Base-by-base conservation (phyloP, 1,140 invertebrate genomes). In the Meloidogyne hapla region DNA sequence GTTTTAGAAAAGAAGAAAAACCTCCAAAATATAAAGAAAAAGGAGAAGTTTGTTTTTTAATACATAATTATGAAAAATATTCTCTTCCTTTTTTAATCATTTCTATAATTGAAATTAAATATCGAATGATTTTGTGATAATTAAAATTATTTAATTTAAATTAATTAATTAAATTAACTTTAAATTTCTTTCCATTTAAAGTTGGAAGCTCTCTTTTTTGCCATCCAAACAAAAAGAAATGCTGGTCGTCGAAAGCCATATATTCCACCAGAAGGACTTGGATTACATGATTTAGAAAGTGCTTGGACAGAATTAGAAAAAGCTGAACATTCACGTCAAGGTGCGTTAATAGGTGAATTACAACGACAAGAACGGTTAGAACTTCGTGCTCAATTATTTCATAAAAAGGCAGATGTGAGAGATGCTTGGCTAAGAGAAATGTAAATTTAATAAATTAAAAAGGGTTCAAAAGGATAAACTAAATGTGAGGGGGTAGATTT, bases 1-100 rank as follows among this genome's bases (percentile, higher is more conserved):
- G 95, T 83, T 99, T 98, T 88, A 90, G 95, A 81, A 98, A 94
- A 0, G 91, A 94, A 25, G 96, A 98, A 88, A 98, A 99, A 89
- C 96, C 96, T 15, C 95, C 95, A 73, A 98, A 98, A 91, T 98
- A 97, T 87, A 94, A 93, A 87, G 95, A 98, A 88, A 91, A 94
- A 69, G 96, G 94, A 75, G 95, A 98, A 64, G 69, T 70, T 25
- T 56, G 48, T 45, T 45, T 6, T 21, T 15, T 26, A 45, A 89
- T 65, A 6, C 9, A 33, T 6, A 0, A 6, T 33, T 33, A 33
- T 33, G 2, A 33, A 6, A 33, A 33, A 33, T 1, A 33, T 33
- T 33, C 28, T 2, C 28, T 33, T 33, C 6, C 28, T 33, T 33
- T 33, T 33, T 33, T 5, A 2, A 6, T 4, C 9, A 33, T 33